Conservation (phyloP, 2,113 vertebrate genomes). For the Stigmatopora argus region DNA sequence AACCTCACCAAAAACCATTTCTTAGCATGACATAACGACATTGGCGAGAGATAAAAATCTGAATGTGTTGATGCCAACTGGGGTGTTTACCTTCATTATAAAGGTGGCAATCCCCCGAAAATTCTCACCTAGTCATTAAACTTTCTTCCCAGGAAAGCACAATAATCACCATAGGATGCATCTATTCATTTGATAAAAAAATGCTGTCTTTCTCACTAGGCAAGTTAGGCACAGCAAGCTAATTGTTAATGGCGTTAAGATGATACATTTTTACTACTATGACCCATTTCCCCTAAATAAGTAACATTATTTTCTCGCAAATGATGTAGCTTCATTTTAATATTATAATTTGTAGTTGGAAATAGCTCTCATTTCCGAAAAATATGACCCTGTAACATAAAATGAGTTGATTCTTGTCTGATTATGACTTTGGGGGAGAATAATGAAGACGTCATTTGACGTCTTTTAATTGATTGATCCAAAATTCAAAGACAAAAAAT, state of each 20-base stretch:
- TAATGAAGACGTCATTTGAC: too few species aligned
- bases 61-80: constrained; percentile 54
- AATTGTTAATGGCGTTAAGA: not conserved
- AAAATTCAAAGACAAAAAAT: too few species aligned
- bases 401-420: too few species aligned
- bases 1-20: constrained; percentile 6
- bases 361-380: too few species aligned
- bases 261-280: too few species aligned
- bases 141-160: constrained; percentile 66
- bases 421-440: too few species aligned
- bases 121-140: constrained; percentile 64
- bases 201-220: constrained; percentile 52
- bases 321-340: too few species aligned
- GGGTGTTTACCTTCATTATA: constrained; percentile 75
- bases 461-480: too few species aligned
- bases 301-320: too few species aligned
- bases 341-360: too few species aligned
- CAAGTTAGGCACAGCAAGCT: not conserved
- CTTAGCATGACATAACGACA: constrained; percentile 72
- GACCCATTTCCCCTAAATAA: too few species aligned
- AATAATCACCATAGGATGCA: constrained; percentile 60
- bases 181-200: constrained; percentile 70
- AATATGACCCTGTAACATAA: too few species aligned
- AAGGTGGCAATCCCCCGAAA: constrained; percentile 51
- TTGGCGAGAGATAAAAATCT: constrained; percentile 67